Percentiles rank a stretch among this genome's conserved stretches.
phyloP scores from a whole-genome alignment of 2,113 vertebrate species.

The Podiceps cristatus region DNA sequence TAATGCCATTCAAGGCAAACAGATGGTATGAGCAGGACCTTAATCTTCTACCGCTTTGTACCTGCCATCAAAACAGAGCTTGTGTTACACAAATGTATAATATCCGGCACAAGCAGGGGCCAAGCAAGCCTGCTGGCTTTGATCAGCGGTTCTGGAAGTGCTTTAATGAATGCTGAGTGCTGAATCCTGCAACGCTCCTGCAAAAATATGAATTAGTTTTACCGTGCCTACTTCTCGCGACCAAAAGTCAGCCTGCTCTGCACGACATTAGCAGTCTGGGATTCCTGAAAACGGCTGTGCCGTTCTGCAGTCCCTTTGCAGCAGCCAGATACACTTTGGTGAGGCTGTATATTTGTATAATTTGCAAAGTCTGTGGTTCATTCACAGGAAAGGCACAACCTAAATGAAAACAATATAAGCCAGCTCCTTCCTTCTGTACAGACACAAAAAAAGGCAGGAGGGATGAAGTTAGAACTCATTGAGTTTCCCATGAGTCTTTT shows the following conservation, averaged over 20 bases:
- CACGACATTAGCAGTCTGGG: neutral
- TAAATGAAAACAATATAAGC: neutral
- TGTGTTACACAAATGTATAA: slow-evolving; percentile 6
- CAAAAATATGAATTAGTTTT: neutral
- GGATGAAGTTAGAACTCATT: neutral
- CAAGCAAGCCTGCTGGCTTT: slow-evolving; percentile 19
- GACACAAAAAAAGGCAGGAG: neutral
- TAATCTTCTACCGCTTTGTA: neutral
- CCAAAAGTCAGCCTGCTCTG: neutral
- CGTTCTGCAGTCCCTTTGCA: neutral
- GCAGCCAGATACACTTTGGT: neutral
- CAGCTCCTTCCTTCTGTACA: neutral
- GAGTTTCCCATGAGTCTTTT: neutral
- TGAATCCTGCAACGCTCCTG: slow-evolving; percentile 18
- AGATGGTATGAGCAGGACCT: neutral
- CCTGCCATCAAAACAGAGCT: neutral
- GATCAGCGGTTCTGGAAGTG: slow-evolving; percentile 25
- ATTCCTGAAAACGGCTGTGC: neutral
- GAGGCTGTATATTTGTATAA: neutral
- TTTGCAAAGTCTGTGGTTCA: neutral
- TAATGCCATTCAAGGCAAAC: neutral
- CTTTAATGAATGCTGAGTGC: slow-evolving; percentile 19
- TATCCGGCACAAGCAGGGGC: neutral
- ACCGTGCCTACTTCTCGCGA: neutral
- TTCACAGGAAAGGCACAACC: neutral